These are phyloP conservation scores for Periophthalmodon schlosseri DNA, from an alignment of 2,113 vertebrate genomes.

Conservation along the genomic window DNA sequence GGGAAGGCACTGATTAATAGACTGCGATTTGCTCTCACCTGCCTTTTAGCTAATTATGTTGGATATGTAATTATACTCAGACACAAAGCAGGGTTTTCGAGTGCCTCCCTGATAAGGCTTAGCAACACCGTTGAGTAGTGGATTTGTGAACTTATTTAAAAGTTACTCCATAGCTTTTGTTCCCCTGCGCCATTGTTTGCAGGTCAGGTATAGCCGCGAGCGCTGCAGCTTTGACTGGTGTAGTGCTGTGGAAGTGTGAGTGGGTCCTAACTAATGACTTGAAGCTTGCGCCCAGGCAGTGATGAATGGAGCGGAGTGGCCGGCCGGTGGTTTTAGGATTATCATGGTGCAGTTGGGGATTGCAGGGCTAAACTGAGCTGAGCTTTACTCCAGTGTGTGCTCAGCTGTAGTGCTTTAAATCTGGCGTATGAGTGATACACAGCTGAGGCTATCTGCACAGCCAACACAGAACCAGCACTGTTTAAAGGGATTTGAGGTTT, in stretches of 20 bases:
- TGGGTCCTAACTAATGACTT: conserved; percentile 57
- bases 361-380: conserved; percentile 26
- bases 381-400: conserved; percentile 37
- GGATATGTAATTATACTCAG: conserved; percentile 56
- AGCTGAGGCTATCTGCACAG: conserved; percentile 20
- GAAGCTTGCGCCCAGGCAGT: conserved; percentile 54
- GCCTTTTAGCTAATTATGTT: conserved; percentile 41
- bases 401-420: conserved; percentile 20
- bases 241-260: conserved; percentile 26
- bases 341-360: conserved; percentile 37
- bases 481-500: not conserved
- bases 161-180: conserved; percentile 1
- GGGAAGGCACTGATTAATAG: conserved; percentile 47
- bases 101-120: not conserved
- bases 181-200: conserved; percentile 12
- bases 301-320: conserved; percentile 59
- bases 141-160: conserved; percentile 9
- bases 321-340: conserved; percentile 50
- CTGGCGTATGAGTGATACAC: conserved; percentile 14
- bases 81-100: conserved; percentile 8
- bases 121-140: not conserved
- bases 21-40: conserved; percentile 39
- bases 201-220: conserved; percentile 3
- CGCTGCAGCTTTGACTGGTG: not conserved
- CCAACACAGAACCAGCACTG: not conserved